Percentiles rank a stretch among this genome's conserved stretches.
Conservation (phyloP, 2,888 invertebrate species). For the Rhingia campestris region DNA sequence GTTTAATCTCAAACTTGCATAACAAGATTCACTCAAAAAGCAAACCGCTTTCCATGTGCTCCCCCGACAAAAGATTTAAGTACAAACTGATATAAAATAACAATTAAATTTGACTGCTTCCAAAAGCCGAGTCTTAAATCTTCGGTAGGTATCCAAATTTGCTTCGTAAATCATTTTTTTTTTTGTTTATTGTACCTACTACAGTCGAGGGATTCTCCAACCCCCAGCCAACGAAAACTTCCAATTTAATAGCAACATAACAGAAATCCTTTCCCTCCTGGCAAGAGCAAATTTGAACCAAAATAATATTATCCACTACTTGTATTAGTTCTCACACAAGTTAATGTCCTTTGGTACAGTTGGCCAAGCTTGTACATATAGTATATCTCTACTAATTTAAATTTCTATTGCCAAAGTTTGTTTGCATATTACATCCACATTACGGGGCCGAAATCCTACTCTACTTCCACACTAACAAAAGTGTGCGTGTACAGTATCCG, state of each 20-base stretch:
- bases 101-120: too few species aligned
- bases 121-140: too few species aligned
- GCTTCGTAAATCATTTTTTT: too few species aligned
- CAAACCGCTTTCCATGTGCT: too few species aligned
- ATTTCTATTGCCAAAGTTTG: slow-evolving; percentile 73
- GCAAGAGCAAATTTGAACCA: slow-evolving; percentile 29
- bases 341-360: slow-evolving; percentile 57
- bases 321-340: slow-evolving; percentile 63
- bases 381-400: slow-evolving; percentile 70
- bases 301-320: slow-evolving; percentile 46
- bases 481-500: slow-evolving; percentile 54
- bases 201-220: too few species aligned
- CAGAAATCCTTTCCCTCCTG: slow-evolving; percentile 19
- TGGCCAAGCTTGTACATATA: slow-evolving; percentile 39
- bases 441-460: slow-evolving; percentile 67
- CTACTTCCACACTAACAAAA: slow-evolving; percentile 30
- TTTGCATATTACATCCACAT: slow-evolving; percentile 73
- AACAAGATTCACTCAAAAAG: too few species aligned
- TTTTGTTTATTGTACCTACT: too few species aligned
- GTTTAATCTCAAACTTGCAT: too few species aligned
- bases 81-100: too few species aligned
- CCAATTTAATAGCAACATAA: slow-evolving; percentile 7
- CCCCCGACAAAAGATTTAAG: too few species aligned
- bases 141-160: too few species aligned
- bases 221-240: too few species aligned